A percentile compares a stretch with the other conserved stretches of the same genome.
Evolutionary conservation across 2,797 vertebrate species (phyloP).

Genomic region (Passerculus sandwichensis): DNA sequence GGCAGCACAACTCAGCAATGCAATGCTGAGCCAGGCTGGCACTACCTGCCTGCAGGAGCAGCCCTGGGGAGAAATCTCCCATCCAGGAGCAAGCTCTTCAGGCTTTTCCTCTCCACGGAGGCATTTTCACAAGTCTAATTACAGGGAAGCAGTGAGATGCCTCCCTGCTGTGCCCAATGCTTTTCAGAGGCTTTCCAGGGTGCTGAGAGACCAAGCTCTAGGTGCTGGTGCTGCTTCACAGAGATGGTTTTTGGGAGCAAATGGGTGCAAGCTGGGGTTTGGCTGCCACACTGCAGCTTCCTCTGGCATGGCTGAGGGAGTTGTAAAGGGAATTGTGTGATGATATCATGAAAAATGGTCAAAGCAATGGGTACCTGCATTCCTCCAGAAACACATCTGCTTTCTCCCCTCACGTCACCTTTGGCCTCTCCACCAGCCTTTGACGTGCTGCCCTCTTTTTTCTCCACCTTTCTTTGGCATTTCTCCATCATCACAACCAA

Average conservation of each 20-base stretch:
- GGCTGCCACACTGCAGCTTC: background rate
- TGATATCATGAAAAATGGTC: background rate
- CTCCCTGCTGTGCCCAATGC: background rate
- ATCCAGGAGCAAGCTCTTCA: background rate
- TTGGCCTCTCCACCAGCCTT: background rate
- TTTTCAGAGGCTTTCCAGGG: background rate
- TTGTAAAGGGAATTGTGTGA: background rate
- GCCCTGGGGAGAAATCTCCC: background rate
- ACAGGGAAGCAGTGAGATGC: background rate
- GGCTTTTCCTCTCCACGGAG: background rate
- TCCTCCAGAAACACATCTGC: background rate
- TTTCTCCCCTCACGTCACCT: background rate
- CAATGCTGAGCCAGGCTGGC: background rate
- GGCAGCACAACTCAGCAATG: background rate
- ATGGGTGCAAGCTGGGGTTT: background rate
- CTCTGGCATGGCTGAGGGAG: fast-evolving
- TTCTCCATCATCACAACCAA: background rate
- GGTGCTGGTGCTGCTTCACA: background rate
- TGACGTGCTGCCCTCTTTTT: background rate
- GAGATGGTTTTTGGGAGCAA: background rate
- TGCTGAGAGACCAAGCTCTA: fast-evolving
- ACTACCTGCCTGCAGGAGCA: background rate
- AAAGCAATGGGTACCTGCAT: background rate
- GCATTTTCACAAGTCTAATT: conserved; percentile 25
- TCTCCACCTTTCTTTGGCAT: background rate